Percentiles rank a stretch among this genome's conserved stretches.
These are phyloP conservation scores for Hippolais icterina DNA, from an alignment of 2,113 vertebrate genomes.

Conservation along the genomic window DNA sequence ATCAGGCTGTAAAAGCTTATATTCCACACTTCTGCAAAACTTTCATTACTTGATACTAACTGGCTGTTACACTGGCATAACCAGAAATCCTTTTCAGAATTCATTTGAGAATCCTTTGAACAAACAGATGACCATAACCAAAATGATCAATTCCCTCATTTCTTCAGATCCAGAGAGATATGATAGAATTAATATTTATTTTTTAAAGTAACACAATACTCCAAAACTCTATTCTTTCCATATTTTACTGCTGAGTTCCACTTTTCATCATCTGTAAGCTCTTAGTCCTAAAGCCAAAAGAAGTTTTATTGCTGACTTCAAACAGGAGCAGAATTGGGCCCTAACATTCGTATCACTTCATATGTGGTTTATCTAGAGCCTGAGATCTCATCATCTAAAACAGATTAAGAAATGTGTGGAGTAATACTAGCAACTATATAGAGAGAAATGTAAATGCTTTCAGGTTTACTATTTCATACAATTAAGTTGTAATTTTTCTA, in stretches of 20 bases:
- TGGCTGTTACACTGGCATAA: not conserved
- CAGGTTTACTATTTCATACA: not conserved
- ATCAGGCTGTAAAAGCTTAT: not conserved
- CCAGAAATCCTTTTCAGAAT: not conserved
- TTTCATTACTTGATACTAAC: not conserved
- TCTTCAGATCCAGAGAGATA: not conserved
- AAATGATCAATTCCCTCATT: not conserved
- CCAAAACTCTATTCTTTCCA: not conserved
- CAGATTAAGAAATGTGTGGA: conserved; percentile 8
- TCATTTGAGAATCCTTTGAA: not conserved
- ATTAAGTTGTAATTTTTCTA: not conserved
- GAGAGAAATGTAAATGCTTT: not conserved
- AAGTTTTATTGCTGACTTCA: conserved; percentile 55
- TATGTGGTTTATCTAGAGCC: conserved; percentile 14
- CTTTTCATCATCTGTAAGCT: conserved; percentile 41
- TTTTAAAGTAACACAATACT: not conserved
- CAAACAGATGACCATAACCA: not conserved
- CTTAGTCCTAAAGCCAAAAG: conserved; percentile 5
- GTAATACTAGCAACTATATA: not conserved
- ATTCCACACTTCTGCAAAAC: not conserved
- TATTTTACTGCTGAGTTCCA: not conserved
- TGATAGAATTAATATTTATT: not conserved
- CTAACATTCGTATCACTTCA: conserved; percentile 7
- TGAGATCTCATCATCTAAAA: conserved; percentile 13
- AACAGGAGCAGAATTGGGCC: conserved; percentile 38